Conservation (phyloP, 2,888 invertebrate species). For the Toxonevra muliebris region DNA sequence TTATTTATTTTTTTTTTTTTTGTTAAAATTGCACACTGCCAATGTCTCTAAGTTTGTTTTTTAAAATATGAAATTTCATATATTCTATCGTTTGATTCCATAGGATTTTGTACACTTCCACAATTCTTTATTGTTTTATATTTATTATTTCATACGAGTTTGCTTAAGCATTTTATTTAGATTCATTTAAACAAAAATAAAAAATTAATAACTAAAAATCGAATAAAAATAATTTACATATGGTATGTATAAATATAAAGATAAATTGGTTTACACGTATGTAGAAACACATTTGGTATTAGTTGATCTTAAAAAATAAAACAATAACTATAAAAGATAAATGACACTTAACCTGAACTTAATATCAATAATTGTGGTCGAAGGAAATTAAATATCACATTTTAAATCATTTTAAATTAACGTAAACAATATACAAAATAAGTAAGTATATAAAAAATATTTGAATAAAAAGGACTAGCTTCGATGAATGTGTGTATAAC, state of each 20-base stretch:
- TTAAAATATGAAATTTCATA: too few relatives aligned
- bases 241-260: too few relatives aligned
- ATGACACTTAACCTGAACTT: neutral
- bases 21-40: slow-evolving; percentile 10
- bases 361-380: neutral
- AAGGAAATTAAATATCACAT: slow-evolving; percentile 10
- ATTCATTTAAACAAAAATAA: slow-evolving; percentile 4
- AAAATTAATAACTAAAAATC: slow-evolving; percentile 3
- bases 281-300: slow-evolving; percentile 34
- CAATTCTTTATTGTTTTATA: neutral
- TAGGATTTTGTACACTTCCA: slow-evolving; percentile 23
- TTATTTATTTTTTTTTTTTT: neutral
- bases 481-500: slow-evolving; percentile 19
- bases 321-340: neutral
- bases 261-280: too few relatives aligned
- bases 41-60: slow-evolving; percentile 7
- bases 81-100: neutral
- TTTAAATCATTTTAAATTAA: neutral
- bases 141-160: neutral
- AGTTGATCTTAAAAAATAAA: slow-evolving; percentile 18
- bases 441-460: neutral
- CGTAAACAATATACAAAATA: neutral
- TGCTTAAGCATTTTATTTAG: neutral
- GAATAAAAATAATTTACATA: neutral
- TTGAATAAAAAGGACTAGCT: slow-evolving; percentile 31